Base-by-base conservation (phyloP, 2,797 vertebrate genomes). In the Pampus argenteus region DNA sequence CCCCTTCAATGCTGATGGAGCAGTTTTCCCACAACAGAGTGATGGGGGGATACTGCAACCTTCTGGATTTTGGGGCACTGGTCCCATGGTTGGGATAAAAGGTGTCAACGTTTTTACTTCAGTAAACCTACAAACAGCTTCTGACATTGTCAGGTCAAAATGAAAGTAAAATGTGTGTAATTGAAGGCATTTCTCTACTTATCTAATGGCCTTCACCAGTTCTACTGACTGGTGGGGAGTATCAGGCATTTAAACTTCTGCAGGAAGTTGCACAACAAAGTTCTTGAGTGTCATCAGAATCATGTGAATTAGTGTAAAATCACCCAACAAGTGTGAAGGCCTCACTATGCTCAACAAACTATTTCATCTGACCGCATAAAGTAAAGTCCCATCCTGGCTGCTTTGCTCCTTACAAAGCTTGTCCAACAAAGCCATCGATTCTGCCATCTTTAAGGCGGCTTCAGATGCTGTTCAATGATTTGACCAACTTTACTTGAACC, bases 111-210 rank as follows among this genome's bases (percentile, higher is more conserved):
- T 78, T 70, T 76, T 79, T 72, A 76, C 70, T 74, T 79, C 71
- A 74, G 36, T 66, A 61, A 84, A 86, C 57, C 64, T 54, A 67
- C 67, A 71, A 82, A 79, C 61, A 79, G 60, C 64, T 68, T 78
- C 58, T 68, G 63, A 79, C 69, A 79, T 25, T 81, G 77, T 82
- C 77, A 78, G 83, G 78, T 86, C 71, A 4, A 88, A 81, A 78
- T 78, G 65, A 83, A 85, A 85, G 61, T 80, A 5, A 60, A 40
- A 40, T 49, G 40, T 71, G 65, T 64, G 57, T 23, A 68, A 60
- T 5, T 57, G 6, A 65, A 63, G 25, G 31, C 28, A 20, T 55
- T 77, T 68, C 9, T 66, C n/a, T 15, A 26, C 29, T 65, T 54
- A 14, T 23, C 28, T 17, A 29, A 29, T 40, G 14, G 45, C 13